phyloP scores from a whole-genome alignment of 2,888 invertebrate genomes.

The Drosophila affinis region DNA sequence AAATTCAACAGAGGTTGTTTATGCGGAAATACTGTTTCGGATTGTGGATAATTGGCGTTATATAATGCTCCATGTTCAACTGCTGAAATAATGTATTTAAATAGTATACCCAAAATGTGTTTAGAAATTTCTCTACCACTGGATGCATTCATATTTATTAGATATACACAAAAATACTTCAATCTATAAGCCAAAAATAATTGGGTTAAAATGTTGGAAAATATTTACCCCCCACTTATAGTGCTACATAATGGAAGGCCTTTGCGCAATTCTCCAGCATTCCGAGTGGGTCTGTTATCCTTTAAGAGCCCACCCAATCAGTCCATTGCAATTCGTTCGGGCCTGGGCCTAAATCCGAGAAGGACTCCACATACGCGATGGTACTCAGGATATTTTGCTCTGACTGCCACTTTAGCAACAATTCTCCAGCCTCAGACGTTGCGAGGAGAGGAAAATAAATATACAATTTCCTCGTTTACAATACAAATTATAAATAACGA shows the following conservation, averaged over 20 bases:
- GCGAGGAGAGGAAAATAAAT: conserved; percentile 22
- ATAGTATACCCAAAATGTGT: not conserved
- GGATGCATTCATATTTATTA: too few relatives aligned
- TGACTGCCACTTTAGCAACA: conserved; percentile 57
- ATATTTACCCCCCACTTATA: not conserved
- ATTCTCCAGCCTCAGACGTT: conserved; percentile 28
- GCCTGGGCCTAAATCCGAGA: not conserved
- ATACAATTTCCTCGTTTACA: conserved; percentile 58
- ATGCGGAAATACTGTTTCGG: not conserved
- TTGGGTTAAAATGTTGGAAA: too few relatives aligned
- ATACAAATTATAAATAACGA: conserved; percentile 78
- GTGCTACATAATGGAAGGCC: too few relatives aligned
- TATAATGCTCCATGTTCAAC: not conserved
- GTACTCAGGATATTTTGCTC: conserved; percentile 8
- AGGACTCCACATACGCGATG: not conserved
- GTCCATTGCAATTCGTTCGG: not conserved
- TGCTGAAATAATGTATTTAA: too few relatives aligned
- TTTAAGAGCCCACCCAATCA: not conserved
- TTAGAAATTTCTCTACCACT: not conserved
- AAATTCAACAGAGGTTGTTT: not conserved
- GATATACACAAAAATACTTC: too few relatives aligned
- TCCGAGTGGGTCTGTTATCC: not conserved
- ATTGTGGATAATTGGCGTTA: too few relatives aligned
- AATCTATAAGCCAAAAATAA: too few relatives aligned
- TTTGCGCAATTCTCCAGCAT: not conserved